These are phyloP conservation scores for Eubasilissa splendida DNA, from an alignment of 2,888 invertebrate species.

Conservation along the genomic window DNA sequence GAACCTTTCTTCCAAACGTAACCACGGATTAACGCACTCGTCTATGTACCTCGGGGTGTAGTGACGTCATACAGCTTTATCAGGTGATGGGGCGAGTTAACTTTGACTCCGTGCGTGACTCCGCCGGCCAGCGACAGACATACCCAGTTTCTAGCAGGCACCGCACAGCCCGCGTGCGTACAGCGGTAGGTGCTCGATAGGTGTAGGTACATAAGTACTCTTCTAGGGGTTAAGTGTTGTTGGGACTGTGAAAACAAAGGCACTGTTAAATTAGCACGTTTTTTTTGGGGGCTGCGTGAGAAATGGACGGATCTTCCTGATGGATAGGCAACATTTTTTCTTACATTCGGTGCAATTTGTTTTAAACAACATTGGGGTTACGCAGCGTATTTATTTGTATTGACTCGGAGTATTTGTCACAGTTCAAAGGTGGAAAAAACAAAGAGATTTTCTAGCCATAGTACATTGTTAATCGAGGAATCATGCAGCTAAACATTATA, in stretches of 20 bases:
- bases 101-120: constrained; percentile 35
- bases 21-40: no score
- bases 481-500: background rate
- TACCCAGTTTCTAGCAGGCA: background rate
- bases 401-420: constrained; percentile 55
- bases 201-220: constrained; percentile 1
- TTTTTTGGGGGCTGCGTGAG: constrained; percentile 54
- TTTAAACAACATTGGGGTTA: constrained; percentile 43
- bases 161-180: background rate
- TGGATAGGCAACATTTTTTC: constrained; percentile 56
- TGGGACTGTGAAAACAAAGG: constrained; percentile 47
- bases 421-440: constrained; percentile 39
- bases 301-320: constrained; percentile 58
- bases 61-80: constrained; percentile 54
- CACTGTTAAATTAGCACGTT: constrained; percentile 57
- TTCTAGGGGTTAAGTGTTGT: constrained; percentile 28
- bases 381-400: constrained; percentile 58
- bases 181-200: background rate
- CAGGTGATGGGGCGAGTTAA: constrained; percentile 41
- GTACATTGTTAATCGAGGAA: constrained; percentile 7
- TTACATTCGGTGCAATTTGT: constrained; percentile 53
- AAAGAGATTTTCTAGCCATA: background rate
- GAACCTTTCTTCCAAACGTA: no score
- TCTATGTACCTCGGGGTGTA: background rate
- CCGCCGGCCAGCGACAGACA: background rate